Conservation (phyloP, 2,113 vertebrate species). For the Agapornis roseicollis region DNA sequence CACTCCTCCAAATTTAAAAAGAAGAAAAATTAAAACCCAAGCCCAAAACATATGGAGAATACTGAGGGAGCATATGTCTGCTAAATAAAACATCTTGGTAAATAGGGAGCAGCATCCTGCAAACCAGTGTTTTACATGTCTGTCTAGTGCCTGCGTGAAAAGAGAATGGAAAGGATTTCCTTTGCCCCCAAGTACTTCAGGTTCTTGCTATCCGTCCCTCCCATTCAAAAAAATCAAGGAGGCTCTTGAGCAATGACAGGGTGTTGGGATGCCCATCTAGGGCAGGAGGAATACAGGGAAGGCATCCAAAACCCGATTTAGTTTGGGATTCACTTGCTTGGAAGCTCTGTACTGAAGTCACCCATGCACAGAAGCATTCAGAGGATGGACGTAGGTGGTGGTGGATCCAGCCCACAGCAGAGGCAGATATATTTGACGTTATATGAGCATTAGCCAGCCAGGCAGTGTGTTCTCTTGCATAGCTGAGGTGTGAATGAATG, state of each 20-base stretch:
- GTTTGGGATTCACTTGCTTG: not conserved
- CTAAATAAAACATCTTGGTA: conserved; percentile 49
- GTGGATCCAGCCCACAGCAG: not conserved
- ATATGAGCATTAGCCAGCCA: not conserved
- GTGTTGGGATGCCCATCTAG: accelerated
- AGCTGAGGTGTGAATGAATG: not conserved
- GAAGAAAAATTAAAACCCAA: not conserved
- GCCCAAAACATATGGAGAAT: conserved; percentile 57
- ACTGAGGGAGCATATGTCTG: conserved; percentile 58
- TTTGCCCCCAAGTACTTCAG: not conserved
- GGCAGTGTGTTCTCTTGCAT: not conserved
- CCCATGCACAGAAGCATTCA: not conserved
- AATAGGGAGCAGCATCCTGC: not conserved
- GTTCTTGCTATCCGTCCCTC: not conserved
- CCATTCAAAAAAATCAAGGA: not conserved
- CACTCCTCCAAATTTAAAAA: not conserved
- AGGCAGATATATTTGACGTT: not conserved
- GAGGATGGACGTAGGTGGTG: not conserved
- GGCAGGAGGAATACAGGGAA: not conserved
- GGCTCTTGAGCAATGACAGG: not conserved
- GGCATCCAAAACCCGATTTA: not conserved
- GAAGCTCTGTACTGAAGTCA: not conserved
- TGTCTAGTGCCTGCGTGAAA: not conserved
- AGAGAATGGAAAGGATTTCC: not conserved
- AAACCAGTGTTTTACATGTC: not conserved